Evolutionary conservation across 2,888 invertebrate genomes (phyloP).

Genomic region (Dolichomitus sp.): DNA sequence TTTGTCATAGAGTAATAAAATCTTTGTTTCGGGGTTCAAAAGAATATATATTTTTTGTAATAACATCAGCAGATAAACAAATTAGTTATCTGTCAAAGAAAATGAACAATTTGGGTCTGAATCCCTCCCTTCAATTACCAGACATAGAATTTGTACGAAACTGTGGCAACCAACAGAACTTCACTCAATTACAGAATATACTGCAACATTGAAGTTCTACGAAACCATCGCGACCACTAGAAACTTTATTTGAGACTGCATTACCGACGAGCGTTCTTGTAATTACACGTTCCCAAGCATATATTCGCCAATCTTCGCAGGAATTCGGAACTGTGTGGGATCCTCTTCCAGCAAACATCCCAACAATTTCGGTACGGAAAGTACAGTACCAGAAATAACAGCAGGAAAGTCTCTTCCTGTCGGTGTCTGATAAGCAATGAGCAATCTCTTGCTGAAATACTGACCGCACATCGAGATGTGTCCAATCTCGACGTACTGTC

Average conservation of each 20-base stretch:
- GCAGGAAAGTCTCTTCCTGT: constrained; percentile 88
- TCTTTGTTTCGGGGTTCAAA: no score
- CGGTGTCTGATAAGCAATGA: constrained; percentile 90
- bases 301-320: constrained; percentile 72
- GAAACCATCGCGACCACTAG: background rate
- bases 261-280: background rate
- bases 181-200: background rate
- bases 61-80: no score
- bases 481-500: constrained; percentile 91
- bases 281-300: constrained; percentile 42
- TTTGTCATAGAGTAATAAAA: no score
- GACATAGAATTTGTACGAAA: no score
- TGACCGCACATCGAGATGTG: constrained; percentile 91
- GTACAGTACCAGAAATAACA: constrained; percentile 91
- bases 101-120: no score
- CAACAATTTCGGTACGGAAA: constrained; percentile 92
- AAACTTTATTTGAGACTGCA: background rate
- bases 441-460: constrained; percentile 92
- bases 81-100: no score
- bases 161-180: no score
- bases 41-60: no score
- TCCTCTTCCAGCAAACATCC: constrained; percentile 91
- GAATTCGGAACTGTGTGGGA: constrained; percentile 81
- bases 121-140: no score
- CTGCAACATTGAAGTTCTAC: background rate